Conservation (phyloP, 2,797 vertebrate species). For the Eleutherodactylus coqui region DNA sequence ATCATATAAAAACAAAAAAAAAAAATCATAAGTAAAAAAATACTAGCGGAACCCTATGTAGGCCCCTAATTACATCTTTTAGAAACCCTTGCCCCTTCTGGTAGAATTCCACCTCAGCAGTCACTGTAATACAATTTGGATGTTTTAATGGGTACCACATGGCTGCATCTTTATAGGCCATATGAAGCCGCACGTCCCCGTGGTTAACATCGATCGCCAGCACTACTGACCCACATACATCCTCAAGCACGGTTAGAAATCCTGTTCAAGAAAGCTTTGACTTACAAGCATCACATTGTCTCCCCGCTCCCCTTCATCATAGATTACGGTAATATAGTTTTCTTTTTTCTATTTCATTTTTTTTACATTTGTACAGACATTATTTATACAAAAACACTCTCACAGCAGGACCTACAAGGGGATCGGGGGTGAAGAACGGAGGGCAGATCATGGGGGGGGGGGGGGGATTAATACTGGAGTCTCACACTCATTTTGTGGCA, state of each 20-base stretch:
- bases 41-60: not conserved
- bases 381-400: conserved; percentile 73
- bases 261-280: not conserved
- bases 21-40: not conserved
- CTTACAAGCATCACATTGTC: not conserved
- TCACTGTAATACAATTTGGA: not conserved
- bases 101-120: not conserved
- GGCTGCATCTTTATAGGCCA: conserved; percentile 27
- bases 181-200: not conserved
- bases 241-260: conserved; percentile 1
- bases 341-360: conserved; percentile 70
- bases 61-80: not conserved
- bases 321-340: conserved; percentile 49
- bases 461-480: not conserved
- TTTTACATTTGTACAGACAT: conserved; percentile 72
- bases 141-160: conserved; percentile 12
- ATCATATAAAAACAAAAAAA: not conserved
- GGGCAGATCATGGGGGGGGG: not conserved
- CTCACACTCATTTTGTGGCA: not conserved
- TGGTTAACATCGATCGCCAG: not conserved
- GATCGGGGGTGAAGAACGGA: conserved; percentile 8
- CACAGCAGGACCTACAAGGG: conserved; percentile 55
- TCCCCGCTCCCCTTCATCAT: not conserved
- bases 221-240: conserved; percentile 19
- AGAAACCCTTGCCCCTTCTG: not conserved